Base-by-base conservation (phyloP, 2,888 invertebrate genomes). In the Leucophenga maculata region DNA sequence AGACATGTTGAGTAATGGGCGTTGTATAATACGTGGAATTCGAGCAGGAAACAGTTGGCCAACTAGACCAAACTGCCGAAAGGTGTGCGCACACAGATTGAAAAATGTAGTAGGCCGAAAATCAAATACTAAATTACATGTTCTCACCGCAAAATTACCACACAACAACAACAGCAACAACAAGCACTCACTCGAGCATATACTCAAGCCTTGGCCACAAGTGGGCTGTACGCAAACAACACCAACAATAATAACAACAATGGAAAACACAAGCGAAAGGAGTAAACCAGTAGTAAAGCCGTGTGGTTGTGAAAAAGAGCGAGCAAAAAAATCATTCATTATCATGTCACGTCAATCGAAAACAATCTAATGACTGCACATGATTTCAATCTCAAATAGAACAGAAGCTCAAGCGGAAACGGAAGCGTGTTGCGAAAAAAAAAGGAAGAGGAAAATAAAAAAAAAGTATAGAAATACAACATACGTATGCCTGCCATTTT, bases 341-440 rank as follows among this genome's bases (percentile, higher is more conserved):
- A 84, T 85, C 85, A 77, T 79, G 84, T 83, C 84, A 84, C 83
- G 85, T 85, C 83, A 85, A 85, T 84, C 84, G 79, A 78, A 82
- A 83, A 77, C 83, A 78, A 84, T 84, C 85, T 83, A 85, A 83
- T 85, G 83, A 77, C 85, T 84, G 80, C 82, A 83, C 84, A 84
- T 80, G 83, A 84, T 84, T 77, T 78, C 78, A 85, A 85, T 85
- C 83, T 84, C 74, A 82, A 84, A 83, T 82, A 72, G 79, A 77
- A 79, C 72, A 75, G 68, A 75, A 75, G 74, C 44, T 71, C 65
- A 71, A 72, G 68, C 70, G 73, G 65, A 64, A 75, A 71, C 70
- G 67, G 39, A 39, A 39, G 39, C 11, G 39, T 39, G 39, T 11
- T 39, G 62, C 66, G 69, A 69, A 69, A 54, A 31, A 68, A 54